Conservation (phyloP, 2,113 vertebrate species). For the Eurystomus gularis region DNA sequence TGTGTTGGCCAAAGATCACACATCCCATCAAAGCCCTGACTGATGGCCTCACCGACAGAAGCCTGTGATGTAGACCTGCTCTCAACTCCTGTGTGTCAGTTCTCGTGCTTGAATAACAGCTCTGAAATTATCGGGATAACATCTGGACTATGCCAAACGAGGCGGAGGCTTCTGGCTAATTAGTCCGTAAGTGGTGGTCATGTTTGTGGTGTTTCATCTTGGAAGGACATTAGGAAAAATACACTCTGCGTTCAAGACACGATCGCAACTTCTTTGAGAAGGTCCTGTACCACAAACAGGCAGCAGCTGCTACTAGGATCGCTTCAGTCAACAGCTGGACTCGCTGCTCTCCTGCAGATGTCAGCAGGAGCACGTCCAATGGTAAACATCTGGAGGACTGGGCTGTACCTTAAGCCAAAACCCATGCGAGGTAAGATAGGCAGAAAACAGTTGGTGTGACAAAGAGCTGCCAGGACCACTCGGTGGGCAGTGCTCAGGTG, state of each 20-base stretch:
- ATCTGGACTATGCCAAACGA: background rate
- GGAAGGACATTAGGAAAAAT: background rate
- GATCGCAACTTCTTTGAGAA: background rate
- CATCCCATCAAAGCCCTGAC: slow-evolving; percentile 15
- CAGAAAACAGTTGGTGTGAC: background rate
- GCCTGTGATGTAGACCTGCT: background rate
- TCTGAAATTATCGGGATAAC: slow-evolving; percentile 12
- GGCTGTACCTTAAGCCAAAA: background rate
- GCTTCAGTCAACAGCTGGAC: background rate
- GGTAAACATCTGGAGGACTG: background rate
- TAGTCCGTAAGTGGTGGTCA: background rate
- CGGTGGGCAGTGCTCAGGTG: background rate
- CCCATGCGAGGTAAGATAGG: background rate
- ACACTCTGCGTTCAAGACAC: accelerated
- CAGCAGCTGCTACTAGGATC: slow-evolving; percentile 13
- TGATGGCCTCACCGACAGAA: background rate
- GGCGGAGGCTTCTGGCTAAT: background rate
- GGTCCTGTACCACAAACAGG: background rate
- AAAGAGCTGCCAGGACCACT: background rate
- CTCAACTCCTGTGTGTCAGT: background rate
- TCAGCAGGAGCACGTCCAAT: background rate
- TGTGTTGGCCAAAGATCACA: slow-evolving; percentile 57
- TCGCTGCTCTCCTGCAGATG: background rate
- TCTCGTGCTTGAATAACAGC: background rate
- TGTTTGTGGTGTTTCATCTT: background rate